Base-by-base conservation (phyloP, 2,797 vertebrate species). In the Streptopelia turtur region DNA sequence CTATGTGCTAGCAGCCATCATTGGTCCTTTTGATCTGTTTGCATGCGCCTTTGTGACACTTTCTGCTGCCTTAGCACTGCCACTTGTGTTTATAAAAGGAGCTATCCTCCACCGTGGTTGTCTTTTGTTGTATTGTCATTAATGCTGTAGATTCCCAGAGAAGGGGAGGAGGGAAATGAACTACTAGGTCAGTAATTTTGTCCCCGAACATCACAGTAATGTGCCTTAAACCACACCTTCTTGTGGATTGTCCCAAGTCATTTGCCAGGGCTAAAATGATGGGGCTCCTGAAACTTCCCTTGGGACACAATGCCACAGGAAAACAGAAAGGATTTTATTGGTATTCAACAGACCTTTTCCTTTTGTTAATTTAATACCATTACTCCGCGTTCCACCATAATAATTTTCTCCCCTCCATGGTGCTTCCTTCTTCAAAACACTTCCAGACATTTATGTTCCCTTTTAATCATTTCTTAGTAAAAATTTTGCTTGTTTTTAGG, bases 401-500 rank as follows among this genome's bases (percentile, higher is more conserved):
- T 78, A 1, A 70, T 93, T 92, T 77, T 13, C 37, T 71, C 68
- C 55, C 20, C 16, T 49, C 35, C 56, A 66, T 39, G 9, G 8
- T 6, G 1, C n/a, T 91, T 83, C 56, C 33, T 84, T 70, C 78
- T 66, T 91, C 89, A 94, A 89, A 96, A 95, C 74, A 94, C 22
- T 94, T 90, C 83, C 78, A 96, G 89, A 95, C 89, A 90, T 93
- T 95, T 96, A 83, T 81, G 71, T 59, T 88, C 74, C 37, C 41
- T 93, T 96, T 96, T 82, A 96, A 95, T 95, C 50, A 95, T 85
- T 57, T 72, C 87, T 96, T 92, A 83, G 77, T 84, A 90, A 94
- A 95, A 82, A 80, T 90, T 95, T 96, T 95, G 66, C 87, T 96
- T 95, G 92, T 72, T 96, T 96, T 96, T 87, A 92, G 79, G 70